Percentiles rank a stretch among this genome's conserved stretches.
Evolutionary conservation across 2,888 invertebrate species (phyloP).

Genomic region (Caenorhabditis zanzibari): DNA sequence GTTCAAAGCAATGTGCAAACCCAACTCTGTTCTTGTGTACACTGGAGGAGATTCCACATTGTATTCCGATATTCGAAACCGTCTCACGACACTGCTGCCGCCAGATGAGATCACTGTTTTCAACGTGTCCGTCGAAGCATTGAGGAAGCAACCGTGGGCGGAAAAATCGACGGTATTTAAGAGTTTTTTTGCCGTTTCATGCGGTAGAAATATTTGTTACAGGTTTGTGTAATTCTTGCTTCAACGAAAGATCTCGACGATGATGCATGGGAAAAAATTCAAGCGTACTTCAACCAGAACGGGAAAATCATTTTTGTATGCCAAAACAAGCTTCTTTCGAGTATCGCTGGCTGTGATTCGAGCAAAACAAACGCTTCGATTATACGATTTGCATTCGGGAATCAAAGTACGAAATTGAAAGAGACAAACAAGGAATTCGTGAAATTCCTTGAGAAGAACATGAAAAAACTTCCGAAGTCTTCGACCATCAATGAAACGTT

Average conservation of each 20-base stretch:
- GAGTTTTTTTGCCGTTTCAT: not conserved
- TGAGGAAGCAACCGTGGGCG: slow-evolving; percentile 79
- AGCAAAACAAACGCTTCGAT: slow-evolving; percentile 75
- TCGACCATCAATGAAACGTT: slow-evolving; percentile 76
- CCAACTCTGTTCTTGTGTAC: slow-evolving; percentile 77
- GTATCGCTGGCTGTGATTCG: slow-evolving; percentile 76
- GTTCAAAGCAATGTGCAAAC: slow-evolving; percentile 59
- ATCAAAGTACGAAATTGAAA: slow-evolving; percentile 55
- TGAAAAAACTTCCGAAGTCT: slow-evolving; percentile 56
- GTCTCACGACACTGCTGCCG: slow-evolving; percentile 74
- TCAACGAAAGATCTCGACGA: slow-evolving; percentile 79
- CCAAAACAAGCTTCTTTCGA: slow-evolving; percentile 81
- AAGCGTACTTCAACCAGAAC: slow-evolving; percentile 80
- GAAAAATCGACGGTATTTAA: slow-evolving; percentile 75
- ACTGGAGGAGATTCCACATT: slow-evolving; percentile 75
- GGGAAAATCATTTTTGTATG: slow-evolving; percentile 83
- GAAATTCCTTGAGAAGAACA: slow-evolving; percentile 79
- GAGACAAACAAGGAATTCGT: slow-evolving; percentile 81
- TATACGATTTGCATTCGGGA: slow-evolving; percentile 71
- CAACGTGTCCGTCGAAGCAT: slow-evolving; percentile 75
- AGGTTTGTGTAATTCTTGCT: slow-evolving; percentile 81
- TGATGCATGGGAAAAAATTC: slow-evolving; percentile 78
- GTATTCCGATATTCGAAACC: slow-evolving; percentile 71
- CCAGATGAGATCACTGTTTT: slow-evolving; percentile 78
- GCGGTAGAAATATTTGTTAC: slow-evolving; percentile 1